Evolutionary conservation across 2,113 vertebrate genomes (phyloP).

Genomic region (Pao palembangensis): DNA sequence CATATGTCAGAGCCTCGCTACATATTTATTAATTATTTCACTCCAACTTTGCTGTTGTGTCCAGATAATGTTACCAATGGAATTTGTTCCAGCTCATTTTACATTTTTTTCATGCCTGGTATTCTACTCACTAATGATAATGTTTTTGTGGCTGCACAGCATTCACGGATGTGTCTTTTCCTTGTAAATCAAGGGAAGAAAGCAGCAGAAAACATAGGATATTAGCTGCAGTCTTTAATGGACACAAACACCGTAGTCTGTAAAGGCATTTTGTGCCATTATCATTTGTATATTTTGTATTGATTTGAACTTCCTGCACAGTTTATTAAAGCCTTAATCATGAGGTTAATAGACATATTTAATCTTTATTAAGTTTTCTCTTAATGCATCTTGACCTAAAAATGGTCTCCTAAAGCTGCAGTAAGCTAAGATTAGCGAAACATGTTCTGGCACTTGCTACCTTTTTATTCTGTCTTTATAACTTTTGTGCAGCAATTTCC

Average conservation of each 20-base stretch:
- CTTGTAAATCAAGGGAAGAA: constrained; percentile 7
- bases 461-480: too few relatives aligned
- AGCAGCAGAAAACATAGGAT: constrained; percentile 7
- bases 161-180: constrained; percentile 11
- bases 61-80: constrained; percentile 14
- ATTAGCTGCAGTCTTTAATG: constrained; percentile 9
- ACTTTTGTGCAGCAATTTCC: not conserved
- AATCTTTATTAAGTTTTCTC: not conserved
- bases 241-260: constrained; percentile 1
- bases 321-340: too few relatives aligned
- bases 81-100: constrained; percentile 16
- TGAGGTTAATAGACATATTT: not conserved
- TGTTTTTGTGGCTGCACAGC: constrained; percentile 1
- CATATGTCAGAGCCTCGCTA: constrained; percentile 23
- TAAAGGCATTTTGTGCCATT: constrained; percentile 25
- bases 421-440: not conserved
- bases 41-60: constrained; percentile 28
- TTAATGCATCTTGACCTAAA: constrained; percentile 1
- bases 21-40: constrained; percentile 42
- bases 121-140: constrained; percentile 9
- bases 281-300: not conserved
- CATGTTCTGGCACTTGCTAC: too few relatives aligned
- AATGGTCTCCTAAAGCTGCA: not conserved
- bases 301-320: too few relatives aligned
- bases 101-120: constrained; percentile 29